Evolutionary conservation across 2,113 vertebrate genomes (phyloP).

Genomic region (Columba livia): DNA sequence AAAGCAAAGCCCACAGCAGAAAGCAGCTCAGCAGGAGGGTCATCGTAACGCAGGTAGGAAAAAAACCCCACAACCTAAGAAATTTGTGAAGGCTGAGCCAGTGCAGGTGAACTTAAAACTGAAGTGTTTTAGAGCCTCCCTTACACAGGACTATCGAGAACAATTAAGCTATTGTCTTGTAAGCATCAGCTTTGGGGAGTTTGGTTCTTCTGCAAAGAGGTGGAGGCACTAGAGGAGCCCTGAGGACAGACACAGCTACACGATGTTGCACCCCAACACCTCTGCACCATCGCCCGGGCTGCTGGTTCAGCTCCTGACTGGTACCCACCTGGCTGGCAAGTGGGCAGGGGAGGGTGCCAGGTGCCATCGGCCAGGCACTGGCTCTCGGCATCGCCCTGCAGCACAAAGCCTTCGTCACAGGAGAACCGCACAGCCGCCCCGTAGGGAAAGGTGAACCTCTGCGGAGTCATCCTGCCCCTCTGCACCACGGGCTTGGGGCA

Average conservation of each 20-base stretch:
- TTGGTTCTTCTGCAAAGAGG: not conserved
- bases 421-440: not conserved
- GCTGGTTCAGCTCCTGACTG: rapidly evolving
- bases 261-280: not conserved
- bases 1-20: not conserved
- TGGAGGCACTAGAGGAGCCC: not conserved
- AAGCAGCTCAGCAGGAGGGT: not conserved
- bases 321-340: conserved; percentile 61
- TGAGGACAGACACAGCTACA: not conserved
- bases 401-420: not conserved
- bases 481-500: conserved; percentile 51
- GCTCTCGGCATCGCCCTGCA: conserved; percentile 32
- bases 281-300: not conserved
- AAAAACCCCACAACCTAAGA: not conserved
- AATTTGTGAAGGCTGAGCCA: not conserved
- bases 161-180: not conserved
- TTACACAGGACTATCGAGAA: rapidly evolving
- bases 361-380: conserved; percentile 9
- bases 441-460: not conserved
- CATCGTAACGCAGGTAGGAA: rapidly evolving
- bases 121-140: not conserved
- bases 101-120: not conserved
- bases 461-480: not conserved
- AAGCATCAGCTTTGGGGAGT: not conserved
- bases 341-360: conserved; percentile 52